Conservation (phyloP, 2,113 vertebrate genomes). For the Narcine bancroftii region DNA sequence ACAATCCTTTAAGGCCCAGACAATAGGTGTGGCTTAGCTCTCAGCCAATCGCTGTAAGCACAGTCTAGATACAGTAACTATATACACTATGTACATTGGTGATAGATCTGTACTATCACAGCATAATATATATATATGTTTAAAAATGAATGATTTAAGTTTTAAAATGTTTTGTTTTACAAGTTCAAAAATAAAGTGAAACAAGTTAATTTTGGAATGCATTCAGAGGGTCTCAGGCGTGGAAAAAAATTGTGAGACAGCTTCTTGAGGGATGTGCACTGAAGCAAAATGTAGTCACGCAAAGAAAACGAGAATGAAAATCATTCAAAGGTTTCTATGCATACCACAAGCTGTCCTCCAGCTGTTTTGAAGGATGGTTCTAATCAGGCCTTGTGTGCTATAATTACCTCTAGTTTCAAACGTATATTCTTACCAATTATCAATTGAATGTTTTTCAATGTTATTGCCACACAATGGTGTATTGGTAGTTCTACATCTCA, state of each 20-base stretch:
- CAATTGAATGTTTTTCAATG: background rate
- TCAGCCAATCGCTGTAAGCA: no score
- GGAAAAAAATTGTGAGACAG: background rate
- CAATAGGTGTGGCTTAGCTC: no score
- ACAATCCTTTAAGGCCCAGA: no score
- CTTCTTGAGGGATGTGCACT: background rate
- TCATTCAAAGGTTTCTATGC: conserved; percentile 24
- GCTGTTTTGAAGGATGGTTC: conserved; percentile 24
- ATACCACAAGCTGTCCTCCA: conserved; percentile 24
- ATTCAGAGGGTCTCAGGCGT: background rate
- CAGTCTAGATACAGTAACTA: no score
- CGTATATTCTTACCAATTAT: conserved; percentile 29
- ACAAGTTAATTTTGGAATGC: background rate
- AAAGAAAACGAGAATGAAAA: conserved; percentile 20
- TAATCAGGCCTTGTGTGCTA: background rate
- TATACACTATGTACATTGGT: no score
- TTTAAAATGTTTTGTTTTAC: background rate
- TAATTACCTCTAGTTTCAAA: background rate
- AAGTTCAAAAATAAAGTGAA: background rate
- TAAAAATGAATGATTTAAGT: background rate
- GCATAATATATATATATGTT: no score
- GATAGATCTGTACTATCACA: no score
- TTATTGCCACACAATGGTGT: background rate
- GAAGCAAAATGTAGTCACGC: conserved; percentile 20
- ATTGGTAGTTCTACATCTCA: background rate